Evolutionary conservation across 2,888 invertebrate species (phyloP).

Genomic region (Lasiommata megera): DNA sequence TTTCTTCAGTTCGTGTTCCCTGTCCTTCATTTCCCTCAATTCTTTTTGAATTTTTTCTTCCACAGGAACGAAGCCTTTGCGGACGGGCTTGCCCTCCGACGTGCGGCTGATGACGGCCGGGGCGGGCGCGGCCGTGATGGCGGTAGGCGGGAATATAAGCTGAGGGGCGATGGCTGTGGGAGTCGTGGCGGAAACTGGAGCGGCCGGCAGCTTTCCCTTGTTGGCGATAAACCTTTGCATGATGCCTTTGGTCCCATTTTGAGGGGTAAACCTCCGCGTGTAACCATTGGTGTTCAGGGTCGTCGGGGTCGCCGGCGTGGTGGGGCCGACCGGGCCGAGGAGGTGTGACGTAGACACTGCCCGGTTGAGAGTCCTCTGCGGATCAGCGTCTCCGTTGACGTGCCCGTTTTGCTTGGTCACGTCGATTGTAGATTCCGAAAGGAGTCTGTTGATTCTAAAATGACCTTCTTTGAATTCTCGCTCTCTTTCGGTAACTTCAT

Average conservation of each 20-base stretch:
- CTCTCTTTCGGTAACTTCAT: constrained; percentile 92
- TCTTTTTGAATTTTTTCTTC: constrained; percentile 95
- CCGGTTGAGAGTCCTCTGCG: constrained; percentile 56
- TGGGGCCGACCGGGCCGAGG: constrained; percentile 60
- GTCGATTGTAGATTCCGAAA: constrained; percentile 74
- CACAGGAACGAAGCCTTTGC: constrained; percentile 91
- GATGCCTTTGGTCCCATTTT: constrained; percentile 86
- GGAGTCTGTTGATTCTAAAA: constrained; percentile 67
- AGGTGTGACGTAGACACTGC: constrained; percentile 74
- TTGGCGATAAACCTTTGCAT: constrained; percentile 93
- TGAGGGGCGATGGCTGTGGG: constrained; percentile 55
- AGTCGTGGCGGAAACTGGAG: constrained; percentile 49
- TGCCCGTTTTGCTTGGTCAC: constrained; percentile 73
- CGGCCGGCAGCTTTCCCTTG: constrained; percentile 84
- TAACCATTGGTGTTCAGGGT: constrained; percentile 72
- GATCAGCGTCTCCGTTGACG: constrained; percentile 58
- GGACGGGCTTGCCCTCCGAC: constrained; percentile 83
- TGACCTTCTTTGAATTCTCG: constrained; percentile 87
- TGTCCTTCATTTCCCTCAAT: constrained; percentile 89
- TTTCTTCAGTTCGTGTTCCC: constrained; percentile 90
- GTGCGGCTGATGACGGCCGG: constrained; percentile 75
- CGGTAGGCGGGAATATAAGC: constrained; percentile 64
- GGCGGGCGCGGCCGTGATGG: constrained; percentile 46
- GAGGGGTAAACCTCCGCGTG: constrained; percentile 83
- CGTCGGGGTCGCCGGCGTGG: constrained; percentile 58